Evolutionary conservation across 1,140 invertebrate genomes (phyloP).

Genomic region (Drosophila yakuba): DNA sequence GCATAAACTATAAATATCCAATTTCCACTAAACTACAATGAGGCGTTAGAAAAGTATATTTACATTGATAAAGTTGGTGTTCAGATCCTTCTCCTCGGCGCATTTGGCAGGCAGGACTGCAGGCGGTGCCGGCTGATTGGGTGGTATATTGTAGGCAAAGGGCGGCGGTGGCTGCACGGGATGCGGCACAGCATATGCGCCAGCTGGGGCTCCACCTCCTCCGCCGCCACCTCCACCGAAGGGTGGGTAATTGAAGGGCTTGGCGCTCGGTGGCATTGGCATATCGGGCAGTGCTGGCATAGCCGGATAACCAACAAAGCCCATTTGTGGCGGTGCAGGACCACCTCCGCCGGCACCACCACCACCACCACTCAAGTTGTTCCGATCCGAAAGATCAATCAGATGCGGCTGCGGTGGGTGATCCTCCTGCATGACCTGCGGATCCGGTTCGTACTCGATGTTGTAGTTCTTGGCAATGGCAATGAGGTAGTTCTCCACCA

Average conservation of each 20-base stretch:
- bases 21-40: neutral
- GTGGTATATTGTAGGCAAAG: constrained; percentile 91
- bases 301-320: constrained; percentile 92
- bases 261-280: constrained; percentile 74
- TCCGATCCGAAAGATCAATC: constrained; percentile 90
- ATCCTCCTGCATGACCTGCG: constrained; percentile 94
- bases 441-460: constrained; percentile 96
- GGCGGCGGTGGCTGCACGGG: constrained; percentile 85
- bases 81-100: constrained; percentile 86
- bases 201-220: constrained; percentile 14
- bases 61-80: constrained; percentile 87
- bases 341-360: constrained; percentile 84
- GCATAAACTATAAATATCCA: constrained; percentile 3
- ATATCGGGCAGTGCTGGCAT: constrained; percentile 87
- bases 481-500: constrained; percentile 97
- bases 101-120: constrained; percentile 76
- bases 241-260: constrained; percentile 84
- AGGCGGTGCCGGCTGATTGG: constrained; percentile 75
- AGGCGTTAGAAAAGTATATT: constrained; percentile 29
- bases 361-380: constrained; percentile 87
- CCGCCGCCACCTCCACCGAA: constrained; percentile 51
- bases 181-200: constrained; percentile 30
- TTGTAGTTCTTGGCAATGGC: constrained; percentile 99
- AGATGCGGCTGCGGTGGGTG: constrained; percentile 89
- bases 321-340: constrained; percentile 87